A percentile compares a stretch with the other conserved stretches of the same genome.
Evolutionary conservation across 2,797 vertebrate species (phyloP).

Genomic region (Natrix natrix): DNA sequence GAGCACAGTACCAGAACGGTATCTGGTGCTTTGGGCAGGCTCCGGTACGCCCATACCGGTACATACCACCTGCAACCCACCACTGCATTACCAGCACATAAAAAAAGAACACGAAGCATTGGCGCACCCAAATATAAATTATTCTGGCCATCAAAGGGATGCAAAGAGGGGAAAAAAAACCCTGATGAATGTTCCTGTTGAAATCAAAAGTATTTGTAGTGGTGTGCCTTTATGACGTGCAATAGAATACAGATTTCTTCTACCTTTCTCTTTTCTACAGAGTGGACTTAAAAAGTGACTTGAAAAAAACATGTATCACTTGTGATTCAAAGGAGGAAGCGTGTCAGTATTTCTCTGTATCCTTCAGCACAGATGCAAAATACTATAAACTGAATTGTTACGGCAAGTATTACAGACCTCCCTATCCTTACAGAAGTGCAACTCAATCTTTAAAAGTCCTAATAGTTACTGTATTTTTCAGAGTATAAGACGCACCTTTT

Average conservation of each 20-base stretch:
- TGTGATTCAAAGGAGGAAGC: slow-evolving; percentile 79
- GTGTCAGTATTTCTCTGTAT: slow-evolving; percentile 90
- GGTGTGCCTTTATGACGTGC: not conserved
- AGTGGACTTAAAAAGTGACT: slow-evolving; percentile 70
- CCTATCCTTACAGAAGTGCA: slow-evolving; percentile 40
- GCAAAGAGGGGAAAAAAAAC: not conserved
- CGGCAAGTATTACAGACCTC: slow-evolving; percentile 75
- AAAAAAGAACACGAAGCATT: not conserved
- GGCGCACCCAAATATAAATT: not conserved
- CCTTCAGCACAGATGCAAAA: slow-evolving; percentile 84
- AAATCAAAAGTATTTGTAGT: not conserved
- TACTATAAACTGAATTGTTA: slow-evolving; percentile 88
- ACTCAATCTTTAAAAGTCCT: slow-evolving; percentile 33
- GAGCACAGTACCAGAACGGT: too few relatives aligned
- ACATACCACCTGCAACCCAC: too few relatives aligned
- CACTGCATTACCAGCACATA: not conserved
- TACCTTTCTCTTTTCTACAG: slow-evolving; percentile 56
- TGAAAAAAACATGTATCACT: slow-evolving; percentile 80
- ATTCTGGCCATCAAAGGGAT: not conserved
- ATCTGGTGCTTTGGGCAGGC: too few relatives aligned
- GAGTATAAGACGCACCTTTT: too few relatives aligned
- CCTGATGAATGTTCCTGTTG: not conserved
- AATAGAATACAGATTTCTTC: not conserved
- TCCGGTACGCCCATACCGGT: too few relatives aligned
- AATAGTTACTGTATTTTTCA: not conserved